Evolutionary conservation across 2,888 invertebrate genomes (phyloP).

Genomic region (Thysanoteuthis rhombus): DNA sequence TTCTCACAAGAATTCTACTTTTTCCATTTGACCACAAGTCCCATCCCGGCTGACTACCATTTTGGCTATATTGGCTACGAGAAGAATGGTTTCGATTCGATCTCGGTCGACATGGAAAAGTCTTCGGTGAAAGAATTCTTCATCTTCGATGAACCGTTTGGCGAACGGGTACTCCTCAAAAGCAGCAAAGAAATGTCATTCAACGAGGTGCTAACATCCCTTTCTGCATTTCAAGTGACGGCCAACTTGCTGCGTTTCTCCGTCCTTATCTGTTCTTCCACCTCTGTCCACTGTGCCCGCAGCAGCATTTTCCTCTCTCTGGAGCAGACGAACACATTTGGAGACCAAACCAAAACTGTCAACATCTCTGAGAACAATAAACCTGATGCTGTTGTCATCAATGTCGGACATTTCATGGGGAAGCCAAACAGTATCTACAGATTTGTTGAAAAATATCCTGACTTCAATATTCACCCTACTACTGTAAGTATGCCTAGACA

Average conservation of each 20-base stretch:
- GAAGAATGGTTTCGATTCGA: slow-evolving; percentile 23
- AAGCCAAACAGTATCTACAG: slow-evolving; percentile 30
- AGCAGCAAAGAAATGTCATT: slow-evolving; percentile 24
- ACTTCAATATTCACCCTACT: slow-evolving; percentile 28
- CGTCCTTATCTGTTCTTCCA: background rate
- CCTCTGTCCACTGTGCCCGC: background rate
- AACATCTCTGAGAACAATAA: slow-evolving; percentile 26
- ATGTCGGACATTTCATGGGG: slow-evolving; percentile 21
- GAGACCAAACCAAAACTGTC: slow-evolving; percentile 20
- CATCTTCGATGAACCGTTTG: slow-evolving; percentile 20
- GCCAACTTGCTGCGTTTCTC: slow-evolving; percentile 28
- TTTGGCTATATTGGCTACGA: slow-evolving; percentile 24
- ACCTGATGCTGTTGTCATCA: background rate
- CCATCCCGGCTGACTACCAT: background rate
- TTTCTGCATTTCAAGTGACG: slow-evolving; percentile 27
- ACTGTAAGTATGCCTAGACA: background rate
- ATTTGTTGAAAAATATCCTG: slow-evolving; percentile 24
- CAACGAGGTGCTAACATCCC: background rate
- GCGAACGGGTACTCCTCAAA: background rate
- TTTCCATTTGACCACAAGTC: background rate
- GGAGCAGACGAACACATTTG: slow-evolving; percentile 17
- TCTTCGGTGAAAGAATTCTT: slow-evolving; percentile 20
- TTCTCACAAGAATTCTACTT: slow-evolving; percentile 26
- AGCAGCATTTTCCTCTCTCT: slow-evolving; percentile 26
- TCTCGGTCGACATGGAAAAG: slow-evolving; percentile 16